Conservation (phyloP, 2,113 vertebrate genomes). For the Anolis sagrei region DNA sequence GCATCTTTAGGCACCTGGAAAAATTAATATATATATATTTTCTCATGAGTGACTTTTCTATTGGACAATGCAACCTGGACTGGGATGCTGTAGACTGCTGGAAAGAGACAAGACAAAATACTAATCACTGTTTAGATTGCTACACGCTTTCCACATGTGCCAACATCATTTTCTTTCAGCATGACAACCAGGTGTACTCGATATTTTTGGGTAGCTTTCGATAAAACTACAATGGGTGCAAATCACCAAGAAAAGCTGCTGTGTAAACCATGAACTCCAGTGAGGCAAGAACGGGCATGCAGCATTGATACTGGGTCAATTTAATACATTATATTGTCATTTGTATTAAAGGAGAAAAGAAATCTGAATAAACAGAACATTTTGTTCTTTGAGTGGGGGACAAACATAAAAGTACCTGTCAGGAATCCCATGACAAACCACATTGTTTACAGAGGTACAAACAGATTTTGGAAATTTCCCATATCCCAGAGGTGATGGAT, state of each 20-base stretch:
- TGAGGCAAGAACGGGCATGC: neutral
- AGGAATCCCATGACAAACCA: conserved; percentile 92
- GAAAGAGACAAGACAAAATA: conserved; percentile 43
- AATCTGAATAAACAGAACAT: conserved; percentile 60
- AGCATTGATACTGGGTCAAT: neutral
- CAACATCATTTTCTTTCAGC: conserved; percentile 49
- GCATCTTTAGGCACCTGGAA: conserved; percentile 40
- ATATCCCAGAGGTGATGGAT: conserved; percentile 95
- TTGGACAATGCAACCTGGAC: conserved; percentile 18
- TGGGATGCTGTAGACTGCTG: conserved; percentile 37
- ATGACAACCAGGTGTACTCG: conserved; percentile 39
- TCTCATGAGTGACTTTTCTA: conserved; percentile 1
- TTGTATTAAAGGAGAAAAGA: neutral
- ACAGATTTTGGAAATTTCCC: conserved; percentile 94
- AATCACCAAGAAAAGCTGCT: neutral
- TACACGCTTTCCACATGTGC: conserved; percentile 47
- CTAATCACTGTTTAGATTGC: conserved; percentile 29
- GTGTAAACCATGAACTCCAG: neutral
- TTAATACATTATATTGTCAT: neutral
- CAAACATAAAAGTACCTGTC: conserved; percentile 86
- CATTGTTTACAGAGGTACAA: conserved; percentile 92
- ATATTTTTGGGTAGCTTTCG: conserved; percentile 38
- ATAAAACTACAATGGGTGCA: conserved; percentile 28
- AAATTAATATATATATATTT: conserved; percentile 35
- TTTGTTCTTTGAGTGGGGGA: conserved; percentile 58